A percentile compares a stretch with the other conserved stretches of the same genome.
These are phyloP conservation scores for Syngnathus rostellatus DNA, from an alignment of 2,797 vertebrate species.

Conservation along the genomic window DNA sequence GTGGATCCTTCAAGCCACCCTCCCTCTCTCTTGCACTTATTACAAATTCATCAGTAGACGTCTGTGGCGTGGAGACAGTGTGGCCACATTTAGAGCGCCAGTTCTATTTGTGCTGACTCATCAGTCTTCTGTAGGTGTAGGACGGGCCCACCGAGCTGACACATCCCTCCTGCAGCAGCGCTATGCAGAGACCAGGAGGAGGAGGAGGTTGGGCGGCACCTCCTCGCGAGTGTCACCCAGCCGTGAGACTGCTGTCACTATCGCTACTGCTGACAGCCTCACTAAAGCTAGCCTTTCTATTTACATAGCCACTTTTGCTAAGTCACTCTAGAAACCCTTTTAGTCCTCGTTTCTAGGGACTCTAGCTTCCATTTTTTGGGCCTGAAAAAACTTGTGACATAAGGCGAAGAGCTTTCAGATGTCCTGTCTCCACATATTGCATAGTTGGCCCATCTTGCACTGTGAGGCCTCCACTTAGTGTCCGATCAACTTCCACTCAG, in stretches of 20 bases:
- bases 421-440: no score
- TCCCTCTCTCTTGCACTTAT: conserved; percentile 23
- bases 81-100: conserved; percentile 17
- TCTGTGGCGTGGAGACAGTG: conserved; percentile 20
- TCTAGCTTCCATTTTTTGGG: no score
- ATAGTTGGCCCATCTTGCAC: conserved; percentile 1
- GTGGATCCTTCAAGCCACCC: conserved; percentile 11
- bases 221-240: neutral
- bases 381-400: no score
- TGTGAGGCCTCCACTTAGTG: conserved; percentile 1
- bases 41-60: conserved; percentile 39
- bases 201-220: neutral
- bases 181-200: neutral
- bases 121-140: conserved; percentile 45
- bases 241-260: neutral
- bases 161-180: conserved; percentile 14
- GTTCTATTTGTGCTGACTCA: conserved; percentile 56
- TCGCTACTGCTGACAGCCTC: neutral
- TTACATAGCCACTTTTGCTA: neutral
- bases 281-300: neutral
- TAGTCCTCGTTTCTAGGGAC: no score
- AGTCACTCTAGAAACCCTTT: neutral
- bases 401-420: neutral
- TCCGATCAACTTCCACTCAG: neutral
- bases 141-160: conserved; percentile 44